Evolutionary conservation across 2,888 invertebrate species (phyloP).

Genomic region (Sphaerophoria rueppellii): DNA sequence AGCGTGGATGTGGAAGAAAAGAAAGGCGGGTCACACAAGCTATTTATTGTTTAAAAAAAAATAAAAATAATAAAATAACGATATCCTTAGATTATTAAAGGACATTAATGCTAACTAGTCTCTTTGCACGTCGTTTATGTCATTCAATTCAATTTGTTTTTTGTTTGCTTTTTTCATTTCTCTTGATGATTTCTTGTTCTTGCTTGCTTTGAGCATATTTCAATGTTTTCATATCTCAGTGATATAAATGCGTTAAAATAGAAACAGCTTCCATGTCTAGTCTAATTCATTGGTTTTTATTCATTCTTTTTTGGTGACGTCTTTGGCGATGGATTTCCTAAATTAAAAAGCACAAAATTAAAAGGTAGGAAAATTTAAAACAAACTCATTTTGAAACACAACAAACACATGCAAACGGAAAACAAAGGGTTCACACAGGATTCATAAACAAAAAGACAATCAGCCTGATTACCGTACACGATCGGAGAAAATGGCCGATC

Average conservation of each 20-base stretch:
- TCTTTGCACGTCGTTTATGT: slow-evolving; percentile 18
- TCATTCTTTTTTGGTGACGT: slow-evolving; percentile 76
- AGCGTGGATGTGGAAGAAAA: slow-evolving; percentile 55
- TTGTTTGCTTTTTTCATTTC: background rate
- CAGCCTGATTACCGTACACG: too few relatives aligned
- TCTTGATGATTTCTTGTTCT: slow-evolving; percentile 10
- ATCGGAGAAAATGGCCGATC: slow-evolving; percentile 12
- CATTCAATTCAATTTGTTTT: slow-evolving; percentile 14
- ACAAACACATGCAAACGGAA: slow-evolving; percentile 69
- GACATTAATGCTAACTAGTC: slow-evolving; percentile 59
- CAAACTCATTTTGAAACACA: slow-evolving; percentile 29
- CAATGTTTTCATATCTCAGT: slow-evolving; percentile 30
- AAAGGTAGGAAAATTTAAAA: slow-evolving; percentile 53
- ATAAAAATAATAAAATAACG: background rate
- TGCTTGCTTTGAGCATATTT: slow-evolving; percentile 6
- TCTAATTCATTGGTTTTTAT: slow-evolving; percentile 42
- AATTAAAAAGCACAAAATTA: slow-evolving; percentile 74
- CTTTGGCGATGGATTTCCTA: slow-evolving; percentile 77
- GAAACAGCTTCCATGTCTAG: slow-evolving; percentile 54
- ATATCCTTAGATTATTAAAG: slow-evolving; percentile 42
- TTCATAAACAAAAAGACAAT: slow-evolving; percentile 23
- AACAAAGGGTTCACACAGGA: slow-evolving; percentile 29
- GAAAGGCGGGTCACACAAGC: slow-evolving; percentile 24
- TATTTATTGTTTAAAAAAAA: slow-evolving; percentile 26
- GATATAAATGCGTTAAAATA: slow-evolving; percentile 54